phyloP scores from a whole-genome alignment of 1,140 invertebrate genomes.

The Eupristina koningsbergeri region DNA sequence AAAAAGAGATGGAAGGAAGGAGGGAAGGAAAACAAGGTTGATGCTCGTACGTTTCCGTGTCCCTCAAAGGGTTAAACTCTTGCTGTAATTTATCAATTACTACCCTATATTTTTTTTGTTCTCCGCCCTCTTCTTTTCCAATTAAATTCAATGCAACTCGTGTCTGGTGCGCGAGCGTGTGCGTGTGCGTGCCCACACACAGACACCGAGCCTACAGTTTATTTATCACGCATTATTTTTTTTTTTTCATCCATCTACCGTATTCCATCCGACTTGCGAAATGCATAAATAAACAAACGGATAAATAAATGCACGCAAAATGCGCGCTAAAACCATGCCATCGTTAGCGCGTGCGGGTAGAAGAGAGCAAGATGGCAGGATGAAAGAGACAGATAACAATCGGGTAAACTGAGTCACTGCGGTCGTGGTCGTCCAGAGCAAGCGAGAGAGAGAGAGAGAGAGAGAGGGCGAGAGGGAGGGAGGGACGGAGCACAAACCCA shows the following conservation, averaged over 20 bases:
- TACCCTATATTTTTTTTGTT: not conserved
- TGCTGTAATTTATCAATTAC: conserved; percentile 30
- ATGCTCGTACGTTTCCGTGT: not conserved
- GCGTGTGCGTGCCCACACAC: not conserved
- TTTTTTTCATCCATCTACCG: too few species aligned
- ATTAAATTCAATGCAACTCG: not conserved
- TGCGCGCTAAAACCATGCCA: conserved; percentile 19
- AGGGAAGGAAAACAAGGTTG: not conserved
- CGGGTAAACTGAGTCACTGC: conserved; percentile 14
- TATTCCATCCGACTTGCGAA: not conserved
- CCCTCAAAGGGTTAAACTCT: conserved; percentile 9
- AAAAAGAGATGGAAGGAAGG: not conserved
- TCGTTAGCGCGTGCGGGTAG: not conserved
- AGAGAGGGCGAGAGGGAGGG: too few species aligned
- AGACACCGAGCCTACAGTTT: not conserved
- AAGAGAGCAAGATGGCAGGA: not conserved
- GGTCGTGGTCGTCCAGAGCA: not conserved
- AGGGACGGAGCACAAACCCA: not conserved
- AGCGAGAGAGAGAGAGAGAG: not conserved
- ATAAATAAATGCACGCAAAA: not conserved
- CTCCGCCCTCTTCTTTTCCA: not conserved
- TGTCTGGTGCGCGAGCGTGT: not conserved
- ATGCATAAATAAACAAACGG: conserved; percentile 17
- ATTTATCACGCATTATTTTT: not conserved
- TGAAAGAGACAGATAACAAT: not conserved